Percentiles rank a stretch among this genome's conserved stretches.
phyloP scores from a whole-genome alignment of 2,888 invertebrate genomes.

The Tenthredo scrophulariae region DNA sequence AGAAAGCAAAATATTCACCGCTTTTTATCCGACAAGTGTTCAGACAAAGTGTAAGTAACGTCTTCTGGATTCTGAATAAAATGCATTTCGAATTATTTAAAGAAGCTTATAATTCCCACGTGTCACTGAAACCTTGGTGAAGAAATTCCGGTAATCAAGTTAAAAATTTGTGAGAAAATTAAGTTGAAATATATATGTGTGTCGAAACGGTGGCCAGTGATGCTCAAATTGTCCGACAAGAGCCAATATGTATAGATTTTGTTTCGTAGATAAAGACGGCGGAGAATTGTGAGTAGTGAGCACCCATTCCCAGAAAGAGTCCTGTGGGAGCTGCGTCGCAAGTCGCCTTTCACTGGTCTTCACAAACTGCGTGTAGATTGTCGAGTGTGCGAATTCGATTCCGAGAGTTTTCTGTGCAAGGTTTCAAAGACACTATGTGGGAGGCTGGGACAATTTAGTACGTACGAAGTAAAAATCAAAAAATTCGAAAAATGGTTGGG shows the following conservation, averaged over 20 bases:
- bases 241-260: not conserved
- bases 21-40: constrained; percentile 6
- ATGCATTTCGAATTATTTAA: not conserved
- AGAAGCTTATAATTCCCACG: not conserved
- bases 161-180: not conserved
- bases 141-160: not conserved
- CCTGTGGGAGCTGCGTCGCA: constrained; percentile 76
- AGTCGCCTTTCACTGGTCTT: constrained; percentile 56
- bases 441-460: not conserved
- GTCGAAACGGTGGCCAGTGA: not conserved
- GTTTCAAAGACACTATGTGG: not conserved
- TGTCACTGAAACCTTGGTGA: not conserved
- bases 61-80: not conserved
- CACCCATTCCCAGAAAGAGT: constrained; percentile 73
- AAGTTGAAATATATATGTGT: not conserved
- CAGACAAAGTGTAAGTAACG: too few species aligned
- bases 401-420: not conserved
- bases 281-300: not conserved
- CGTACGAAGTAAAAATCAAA: too few species aligned
- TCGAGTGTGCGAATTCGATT: not conserved
- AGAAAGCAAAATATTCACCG: constrained; percentile 41
- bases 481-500: not conserved
- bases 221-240: not conserved
- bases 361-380: constrained; percentile 12
- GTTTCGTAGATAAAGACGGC: not conserved